These are phyloP conservation scores for Xestia sexstrigata DNA, from an alignment of 2,888 invertebrate genomes.

Conservation along the genomic window DNA sequence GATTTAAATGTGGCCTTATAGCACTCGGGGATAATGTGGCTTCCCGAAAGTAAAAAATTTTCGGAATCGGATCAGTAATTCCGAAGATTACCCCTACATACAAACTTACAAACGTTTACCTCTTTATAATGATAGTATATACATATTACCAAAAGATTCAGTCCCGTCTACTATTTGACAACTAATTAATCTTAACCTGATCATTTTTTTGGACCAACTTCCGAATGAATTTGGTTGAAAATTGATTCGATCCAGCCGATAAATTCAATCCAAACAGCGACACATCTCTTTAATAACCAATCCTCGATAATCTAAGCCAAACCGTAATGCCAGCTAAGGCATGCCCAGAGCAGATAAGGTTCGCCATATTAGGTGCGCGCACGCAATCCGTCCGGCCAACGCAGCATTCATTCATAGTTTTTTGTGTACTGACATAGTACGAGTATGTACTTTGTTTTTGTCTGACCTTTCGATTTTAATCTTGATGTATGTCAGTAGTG, in stretches of 20 bases:
- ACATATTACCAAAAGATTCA: background rate
- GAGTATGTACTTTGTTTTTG: constrained; percentile 44
- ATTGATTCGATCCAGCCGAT: background rate
- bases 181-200: too few species aligned
- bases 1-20: too few species aligned
- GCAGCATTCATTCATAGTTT: constrained; percentile 69
- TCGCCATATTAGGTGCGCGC: constrained; percentile 72
- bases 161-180: too few species aligned
- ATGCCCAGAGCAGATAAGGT: constrained; percentile 54
- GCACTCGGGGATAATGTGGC: too few species aligned
- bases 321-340: constrained; percentile 42
- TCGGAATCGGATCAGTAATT: too few species aligned
- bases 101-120: too few species aligned
- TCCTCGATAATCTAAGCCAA: constrained; percentile 3
- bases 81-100: too few species aligned
- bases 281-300: constrained; percentile 1
- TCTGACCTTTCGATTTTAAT: constrained; percentile 67
- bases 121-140: too few species aligned
- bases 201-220: background rate
- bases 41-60: too few species aligned
- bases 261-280: background rate
- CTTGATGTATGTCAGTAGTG: constrained; percentile 39
- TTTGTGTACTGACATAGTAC: constrained; percentile 62
- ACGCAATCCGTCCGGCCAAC: constrained; percentile 66
- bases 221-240: background rate